Conservation (phyloP, 1,140 invertebrate species). For the Drosophila repletoides region DNA sequence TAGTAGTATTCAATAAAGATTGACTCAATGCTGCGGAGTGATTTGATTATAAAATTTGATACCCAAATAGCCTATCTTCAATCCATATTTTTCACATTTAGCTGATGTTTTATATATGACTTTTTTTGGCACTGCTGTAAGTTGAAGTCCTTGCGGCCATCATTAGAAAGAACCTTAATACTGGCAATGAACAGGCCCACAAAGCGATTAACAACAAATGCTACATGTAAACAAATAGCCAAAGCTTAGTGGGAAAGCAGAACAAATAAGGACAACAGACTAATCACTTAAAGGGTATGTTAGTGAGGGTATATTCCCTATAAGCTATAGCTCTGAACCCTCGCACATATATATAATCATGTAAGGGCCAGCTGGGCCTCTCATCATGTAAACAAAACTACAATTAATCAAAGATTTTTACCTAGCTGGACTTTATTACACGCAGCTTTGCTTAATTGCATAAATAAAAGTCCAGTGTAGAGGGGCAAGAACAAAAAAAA, state of each 20-base stretch:
- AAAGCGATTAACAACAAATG: conserved; percentile 48
- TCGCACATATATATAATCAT: conserved; percentile 48
- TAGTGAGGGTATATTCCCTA: background rate
- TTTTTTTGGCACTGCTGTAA: no score
- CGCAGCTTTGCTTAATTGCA: conserved; percentile 76
- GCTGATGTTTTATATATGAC: no score
- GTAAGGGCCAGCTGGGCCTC: conserved; percentile 29
- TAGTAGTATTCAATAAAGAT: no score
- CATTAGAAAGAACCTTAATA: conserved; percentile 30
- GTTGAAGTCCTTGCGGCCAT: background rate
- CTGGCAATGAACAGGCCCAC: conserved; percentile 49
- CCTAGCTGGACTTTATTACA: conserved; percentile 68
- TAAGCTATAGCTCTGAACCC: background rate
- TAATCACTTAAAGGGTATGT: conserved; percentile 60
- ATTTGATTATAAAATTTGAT: no score
- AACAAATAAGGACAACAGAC: conserved; percentile 20
- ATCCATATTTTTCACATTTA: no score
- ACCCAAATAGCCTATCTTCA: no score
- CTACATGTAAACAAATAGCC: conserved; percentile 55
- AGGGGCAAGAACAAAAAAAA: conserved; percentile 1
- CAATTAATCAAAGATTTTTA: conserved; percentile 80
- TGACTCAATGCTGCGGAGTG: no score
- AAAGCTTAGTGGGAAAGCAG: conserved; percentile 26
- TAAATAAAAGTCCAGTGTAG: conserved; percentile 67
- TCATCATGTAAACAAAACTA: conserved; percentile 74